phyloP scores from a whole-genome alignment of 2,888 invertebrate genomes.

The Odontocolon sp. region DNA sequence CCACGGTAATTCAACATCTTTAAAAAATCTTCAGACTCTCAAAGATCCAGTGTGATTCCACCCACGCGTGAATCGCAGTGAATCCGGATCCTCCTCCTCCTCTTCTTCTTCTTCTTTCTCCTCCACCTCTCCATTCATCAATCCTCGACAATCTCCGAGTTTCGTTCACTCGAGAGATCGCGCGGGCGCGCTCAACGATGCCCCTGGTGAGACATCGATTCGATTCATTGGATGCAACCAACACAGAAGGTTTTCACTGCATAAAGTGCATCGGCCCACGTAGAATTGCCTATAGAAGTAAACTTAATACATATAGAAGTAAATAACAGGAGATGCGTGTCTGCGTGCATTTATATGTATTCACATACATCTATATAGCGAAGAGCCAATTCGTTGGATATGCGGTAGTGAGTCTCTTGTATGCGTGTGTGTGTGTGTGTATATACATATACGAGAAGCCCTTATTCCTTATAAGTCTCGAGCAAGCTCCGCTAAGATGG shows the following conservation, averaged over 20 bases:
- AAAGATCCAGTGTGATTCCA: constrained; percentile 8
- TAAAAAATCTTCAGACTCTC: background rate
- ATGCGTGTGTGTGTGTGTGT: constrained; percentile 56
- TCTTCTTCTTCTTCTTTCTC: too few relatives aligned
- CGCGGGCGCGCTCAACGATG: constrained; percentile 5
- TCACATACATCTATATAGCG: background rate
- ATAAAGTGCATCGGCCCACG: constrained; percentile 57
- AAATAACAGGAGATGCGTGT: constrained; percentile 34
- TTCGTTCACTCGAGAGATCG: constrained; percentile 17
- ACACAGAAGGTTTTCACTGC: constrained; percentile 43
- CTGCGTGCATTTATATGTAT: constrained; percentile 11
- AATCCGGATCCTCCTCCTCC: constrained; percentile 40
- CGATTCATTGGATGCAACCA: constrained; percentile 56
- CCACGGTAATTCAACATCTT: background rate
- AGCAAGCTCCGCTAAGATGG: constrained; percentile 59
- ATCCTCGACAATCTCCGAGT: constrained; percentile 23
- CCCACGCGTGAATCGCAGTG: constrained; percentile 16
- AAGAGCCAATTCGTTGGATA: constrained; percentile 1
- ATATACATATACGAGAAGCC: constrained; percentile 62
- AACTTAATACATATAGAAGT: too few relatives aligned
- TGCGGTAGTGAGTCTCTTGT: constrained; percentile 53
- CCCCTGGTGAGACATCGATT: constrained; percentile 30
- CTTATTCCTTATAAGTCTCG: constrained; percentile 72
- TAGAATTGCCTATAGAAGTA: constrained; percentile 47
- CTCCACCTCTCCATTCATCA: constrained; percentile 59